Evolutionary conservation across 2,113 vertebrate species (phyloP), one percentile per base, ranked within the genome.

Genomic region (Azemiops feae): DNA sequence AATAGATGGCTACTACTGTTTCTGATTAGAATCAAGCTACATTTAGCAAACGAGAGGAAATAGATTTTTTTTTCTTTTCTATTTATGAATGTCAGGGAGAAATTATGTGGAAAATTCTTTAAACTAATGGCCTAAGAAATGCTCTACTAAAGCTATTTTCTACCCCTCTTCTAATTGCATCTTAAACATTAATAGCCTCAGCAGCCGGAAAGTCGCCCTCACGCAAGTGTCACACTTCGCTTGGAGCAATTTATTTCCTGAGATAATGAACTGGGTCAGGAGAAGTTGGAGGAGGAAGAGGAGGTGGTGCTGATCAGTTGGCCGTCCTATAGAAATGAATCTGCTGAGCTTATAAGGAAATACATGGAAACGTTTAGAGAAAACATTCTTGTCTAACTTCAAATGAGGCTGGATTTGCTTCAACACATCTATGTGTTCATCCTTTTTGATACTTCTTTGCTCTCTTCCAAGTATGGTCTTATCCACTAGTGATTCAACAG

Each of bases 91-190:
- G 92, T 47, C 4, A 91, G 89, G 86, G 93, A 96, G 93, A 96
- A 97, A 97, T 95, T 94, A 94, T 25, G 95, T 96, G 95, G 96
- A 95, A 97, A 96, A 97, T 96, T 95, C 96, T 96, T 94, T 90
- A 89, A 96, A 86, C 95, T 96, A 97, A 97, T 97, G 94, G 92
- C 25, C 94, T 97, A 96, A 95, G 95, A 97, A 97, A 97, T 96
- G 93, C 39, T 96, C 95, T 81, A 92, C 93, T 95, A 96, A 96
- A 89, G 93, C 96, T 96, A 89, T 97, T 96, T 96, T 96, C 94
- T 95, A 47, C 88, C 89, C 93, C 94, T 55, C 85, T 96, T 95
- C 93, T 96, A 95, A 96, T 96, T 95, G 94, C 92, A 92, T 97
- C 93, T 95, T 95, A 94, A 89, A 96, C 93, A 81, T 96, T 95